Conservation (phyloP, 2,797 vertebrate species). For the Pteronotus mesoamericanus region DNA sequence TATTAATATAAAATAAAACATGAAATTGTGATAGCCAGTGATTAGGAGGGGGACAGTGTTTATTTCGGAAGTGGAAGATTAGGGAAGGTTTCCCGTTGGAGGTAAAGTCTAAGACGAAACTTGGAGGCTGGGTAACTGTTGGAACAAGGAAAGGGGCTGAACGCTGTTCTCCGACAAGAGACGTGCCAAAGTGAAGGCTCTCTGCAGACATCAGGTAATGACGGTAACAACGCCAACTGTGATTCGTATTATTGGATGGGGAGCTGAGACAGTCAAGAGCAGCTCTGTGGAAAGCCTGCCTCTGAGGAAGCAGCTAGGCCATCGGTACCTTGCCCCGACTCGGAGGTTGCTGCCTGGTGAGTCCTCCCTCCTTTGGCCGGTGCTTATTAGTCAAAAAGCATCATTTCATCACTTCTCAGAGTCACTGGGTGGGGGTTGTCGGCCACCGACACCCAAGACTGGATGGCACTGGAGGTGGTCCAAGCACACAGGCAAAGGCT, state of each 20-base stretch:
- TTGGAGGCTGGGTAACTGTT: neutral
- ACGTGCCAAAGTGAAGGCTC: neutral
- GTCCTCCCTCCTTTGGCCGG: neutral
- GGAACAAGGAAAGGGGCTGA: neutral
- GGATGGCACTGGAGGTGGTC: conserved; percentile 70
- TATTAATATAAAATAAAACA: neutral
- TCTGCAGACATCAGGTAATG: accelerated
- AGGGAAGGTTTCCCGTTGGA: neutral
- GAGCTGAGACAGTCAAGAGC: neutral
- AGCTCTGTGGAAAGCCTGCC: neutral
- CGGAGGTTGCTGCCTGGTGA: accelerated
- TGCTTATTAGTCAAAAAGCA: neutral
- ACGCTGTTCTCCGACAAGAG: neutral
- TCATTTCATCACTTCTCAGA: neutral
- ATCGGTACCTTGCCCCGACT: conserved; percentile 41
- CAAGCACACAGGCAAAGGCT: conserved; percentile 75
- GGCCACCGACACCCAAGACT: conserved; percentile 57
- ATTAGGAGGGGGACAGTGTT: accelerated
- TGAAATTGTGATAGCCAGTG: neutral
- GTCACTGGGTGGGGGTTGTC: neutral
- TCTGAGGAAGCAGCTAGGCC: neutral
- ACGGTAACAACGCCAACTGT: accelerated
- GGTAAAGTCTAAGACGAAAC: neutral
- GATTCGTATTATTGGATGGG: neutral
- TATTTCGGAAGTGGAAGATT: neutral